Evolutionary conservation across 1,140 invertebrate species (phyloP), one percentile per base, ranked within the genome.

Genomic region (Neelides sp.): DNA sequence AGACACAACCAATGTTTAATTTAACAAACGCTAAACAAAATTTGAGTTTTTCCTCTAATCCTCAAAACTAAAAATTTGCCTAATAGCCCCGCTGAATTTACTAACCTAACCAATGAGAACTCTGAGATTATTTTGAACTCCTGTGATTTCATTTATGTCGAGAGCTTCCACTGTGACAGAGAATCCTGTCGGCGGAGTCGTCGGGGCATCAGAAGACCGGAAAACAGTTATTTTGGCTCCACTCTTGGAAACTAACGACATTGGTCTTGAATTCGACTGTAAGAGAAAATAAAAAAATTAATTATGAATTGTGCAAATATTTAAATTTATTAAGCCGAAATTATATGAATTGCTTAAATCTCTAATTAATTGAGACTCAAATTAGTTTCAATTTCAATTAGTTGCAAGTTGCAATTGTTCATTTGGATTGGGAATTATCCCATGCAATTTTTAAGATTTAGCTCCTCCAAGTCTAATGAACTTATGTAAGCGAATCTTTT

Each of bases 201-300:
- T 13, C 15, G 32, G 22, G 1, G 52, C 52, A 17, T 54, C 32
- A 23, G 24, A 34, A 26, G 39, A 48, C 22, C 47, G 27, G 22
- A 30, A 54, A 1, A 54, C 52, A 37, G 37, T 49, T 20, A 54
- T 34, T 43, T 45, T 45, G 12, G 52, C 52, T 20, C 32, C 30
- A 5, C 19, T 23, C 50, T 28, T 48, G 44, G 46, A 30, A 12
- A 54, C 35, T 24, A 54, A 20, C 15, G 52, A 30, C 52, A 54
- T 54, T 44, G 52, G 46, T 12, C 47, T 20, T 28, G 46, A 46
- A 37, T 54, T 49, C 7, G 52, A 34, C 52, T 54, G 19, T 17
- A 40, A 41, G 4, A 32, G 39, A 17, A 30, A 34, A 49, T 15
- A 12, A 46, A 46, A 23, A 7, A 24, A 42, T 42, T 5, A 13